Evolutionary conservation across 2,113 vertebrate genomes (phyloP), one percentile per base, ranked within the genome.

Genomic region (Crotalus tigris): DNA sequence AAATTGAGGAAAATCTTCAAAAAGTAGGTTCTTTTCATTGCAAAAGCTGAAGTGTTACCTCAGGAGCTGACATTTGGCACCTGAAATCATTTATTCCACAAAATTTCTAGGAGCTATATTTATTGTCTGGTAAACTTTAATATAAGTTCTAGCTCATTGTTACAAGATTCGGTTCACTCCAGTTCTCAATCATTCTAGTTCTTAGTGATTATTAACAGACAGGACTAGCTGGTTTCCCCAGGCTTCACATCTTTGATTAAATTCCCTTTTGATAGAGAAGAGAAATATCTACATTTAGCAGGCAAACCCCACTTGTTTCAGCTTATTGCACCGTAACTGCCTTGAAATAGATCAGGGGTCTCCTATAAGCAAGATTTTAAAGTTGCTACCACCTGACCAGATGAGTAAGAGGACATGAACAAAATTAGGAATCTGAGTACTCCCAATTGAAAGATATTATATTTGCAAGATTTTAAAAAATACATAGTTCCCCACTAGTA

Each of bases 121-220:
- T 97, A 94, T 95, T 96, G 94, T 96, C 96, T 94, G 96, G 89
- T 96, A 96, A 93, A 93, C 95, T 96, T 97, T 96, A 96, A 96
- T 97, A 94, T 94, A 94, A 97, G 95, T 94, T 93, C 94, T 89
- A 93, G 85, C 94, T 94, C 96, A 95, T 96, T 95, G 96, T 96
- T 94, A 95, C 3, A 93, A 95, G 94, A 94, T 24, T 94, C 92
- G 88, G 53, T 39, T 81, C 94, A 94, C 94, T 94, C 96, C 92
- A 95, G 95, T 93, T 51, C 85, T 88, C 91, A 58, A 91, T 93
- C 96, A 96, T 94, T 81, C 75, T 21, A 81, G 33, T 81, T 88
- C 26, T 88, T 53, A 54, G 51, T 54, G 51, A 95, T 39, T 96
- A 94, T 94, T 93, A 97, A 94, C 95, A 95, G 94, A 95, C 90